Conservation (phyloP, 2,797 vertebrate genomes). For the Diplodus sargus region DNA sequence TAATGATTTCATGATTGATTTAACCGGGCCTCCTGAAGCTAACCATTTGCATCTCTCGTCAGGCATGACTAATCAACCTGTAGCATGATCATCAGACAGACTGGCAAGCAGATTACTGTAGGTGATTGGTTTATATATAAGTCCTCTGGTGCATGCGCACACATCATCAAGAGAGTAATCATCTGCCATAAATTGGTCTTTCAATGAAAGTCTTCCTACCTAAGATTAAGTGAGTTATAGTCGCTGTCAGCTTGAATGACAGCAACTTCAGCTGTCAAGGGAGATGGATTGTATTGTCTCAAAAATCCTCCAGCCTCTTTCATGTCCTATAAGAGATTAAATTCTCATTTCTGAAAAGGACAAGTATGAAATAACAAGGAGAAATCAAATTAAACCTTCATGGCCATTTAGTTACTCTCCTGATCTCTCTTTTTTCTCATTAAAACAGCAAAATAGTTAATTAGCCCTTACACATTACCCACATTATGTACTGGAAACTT, state of each 20-base stretch:
- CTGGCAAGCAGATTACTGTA: constrained; percentile 32
- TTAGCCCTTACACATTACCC: constrained; percentile 18
- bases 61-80: constrained; percentile 50
- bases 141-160: constrained; percentile 35
- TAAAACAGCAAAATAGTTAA: constrained; percentile 25
- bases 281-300: constrained; percentile 11
- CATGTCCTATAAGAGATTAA: background rate
- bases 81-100: constrained; percentile 18
- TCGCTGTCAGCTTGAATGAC: constrained; percentile 16
- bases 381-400: background rate
- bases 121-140: constrained; percentile 41
- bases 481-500: background rate
- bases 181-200: constrained; percentile 34
- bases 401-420: background rate
- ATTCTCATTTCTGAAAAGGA: constrained; percentile 2
- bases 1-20: constrained; percentile 29
- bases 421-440: background rate
- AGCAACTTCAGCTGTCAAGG: background rate
- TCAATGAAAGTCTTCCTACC: constrained; percentile 8
- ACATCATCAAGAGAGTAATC: constrained; percentile 40
- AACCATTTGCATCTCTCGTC: constrained; percentile 40
- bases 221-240: constrained; percentile 10
- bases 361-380: constrained; percentile 6
- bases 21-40: background rate
- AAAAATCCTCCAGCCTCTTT: background rate